Evolutionary conservation across 1,140 invertebrate species (phyloP).

Genomic region (Drosophila tristis): DNA sequence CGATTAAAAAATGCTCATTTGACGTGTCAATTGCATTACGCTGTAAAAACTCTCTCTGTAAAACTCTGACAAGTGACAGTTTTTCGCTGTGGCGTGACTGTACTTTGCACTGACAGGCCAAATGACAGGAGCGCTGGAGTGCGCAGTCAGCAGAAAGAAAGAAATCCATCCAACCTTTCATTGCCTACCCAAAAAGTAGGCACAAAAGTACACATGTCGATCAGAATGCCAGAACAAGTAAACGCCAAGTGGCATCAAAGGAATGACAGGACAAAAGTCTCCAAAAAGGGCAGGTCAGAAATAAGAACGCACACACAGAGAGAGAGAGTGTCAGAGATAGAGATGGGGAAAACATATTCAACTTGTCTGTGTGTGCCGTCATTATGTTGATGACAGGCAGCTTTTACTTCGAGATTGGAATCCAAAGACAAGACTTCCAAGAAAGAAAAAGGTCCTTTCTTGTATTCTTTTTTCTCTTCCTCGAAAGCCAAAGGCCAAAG

Average conservation of each 20-base stretch:
- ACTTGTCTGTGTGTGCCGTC: constrained; percentile 41
- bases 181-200: constrained; percentile 54
- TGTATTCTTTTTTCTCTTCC: constrained; percentile 1
- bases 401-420: constrained; percentile 14
- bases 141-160: constrained; percentile 13
- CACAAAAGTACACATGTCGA: constrained; percentile 45
- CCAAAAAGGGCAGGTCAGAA: constrained; percentile 45
- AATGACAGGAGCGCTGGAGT: constrained; percentile 38
- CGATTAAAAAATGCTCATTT: constrained; percentile 37
- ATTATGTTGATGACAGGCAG: constrained; percentile 57
- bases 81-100: not conserved
- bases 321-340: not conserved
- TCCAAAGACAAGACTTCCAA: too few species aligned
- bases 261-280: constrained; percentile 9
- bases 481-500: not conserved
- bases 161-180: not conserved
- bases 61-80: constrained; percentile 1
- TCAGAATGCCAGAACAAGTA: constrained; percentile 46
- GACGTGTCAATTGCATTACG: constrained; percentile 51
- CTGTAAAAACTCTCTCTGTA: constrained; percentile 15
- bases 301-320: constrained; percentile 15
- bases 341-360: constrained; percentile 34
- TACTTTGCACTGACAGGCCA: constrained; percentile 24
- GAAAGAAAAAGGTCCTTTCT: too few species aligned
- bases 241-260: constrained; percentile 36